Evolutionary conservation across 2,797 vertebrate genomes (phyloP).

Genomic region (Falco concolor): DNA sequence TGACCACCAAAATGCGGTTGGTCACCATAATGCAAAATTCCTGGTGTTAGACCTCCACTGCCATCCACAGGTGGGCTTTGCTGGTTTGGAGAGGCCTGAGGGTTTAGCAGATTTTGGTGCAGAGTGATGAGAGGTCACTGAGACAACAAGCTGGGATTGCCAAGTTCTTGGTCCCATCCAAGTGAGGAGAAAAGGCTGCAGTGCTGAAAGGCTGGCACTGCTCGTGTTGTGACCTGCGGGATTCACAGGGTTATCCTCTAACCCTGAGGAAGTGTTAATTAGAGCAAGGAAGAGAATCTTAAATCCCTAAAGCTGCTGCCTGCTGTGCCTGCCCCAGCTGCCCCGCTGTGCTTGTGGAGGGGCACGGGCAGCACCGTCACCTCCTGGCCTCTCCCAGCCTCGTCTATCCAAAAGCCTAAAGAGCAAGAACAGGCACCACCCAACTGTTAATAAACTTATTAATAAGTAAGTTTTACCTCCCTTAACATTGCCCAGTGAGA

Average conservation of each 20-base stretch:
- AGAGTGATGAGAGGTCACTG: background rate
- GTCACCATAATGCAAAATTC: background rate
- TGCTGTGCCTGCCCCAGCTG: background rate
- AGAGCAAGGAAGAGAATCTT: background rate
- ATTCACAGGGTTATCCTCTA: background rate
- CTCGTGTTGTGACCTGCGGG: background rate
- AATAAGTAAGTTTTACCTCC: background rate
- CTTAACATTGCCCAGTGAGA: background rate
- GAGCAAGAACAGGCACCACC: background rate
- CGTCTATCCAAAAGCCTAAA: background rate
- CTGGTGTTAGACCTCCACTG: background rate
- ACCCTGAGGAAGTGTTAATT: background rate
- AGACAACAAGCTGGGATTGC: background rate
- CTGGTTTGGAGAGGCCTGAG: background rate
- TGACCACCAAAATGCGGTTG: background rate
- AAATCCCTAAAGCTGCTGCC: background rate
- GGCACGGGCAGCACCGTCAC: background rate
- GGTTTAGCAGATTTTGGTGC: background rate
- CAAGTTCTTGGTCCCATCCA: background rate
- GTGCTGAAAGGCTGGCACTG: background rate
- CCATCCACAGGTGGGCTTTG: background rate
- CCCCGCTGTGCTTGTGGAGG: fast-evolving
- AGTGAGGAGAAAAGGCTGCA: background rate
- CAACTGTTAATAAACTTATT: background rate
- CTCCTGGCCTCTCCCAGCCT: background rate